Evolutionary conservation across 2,797 vertebrate species (phyloP).

Genomic region (Pelodytes ibericus): DNA sequence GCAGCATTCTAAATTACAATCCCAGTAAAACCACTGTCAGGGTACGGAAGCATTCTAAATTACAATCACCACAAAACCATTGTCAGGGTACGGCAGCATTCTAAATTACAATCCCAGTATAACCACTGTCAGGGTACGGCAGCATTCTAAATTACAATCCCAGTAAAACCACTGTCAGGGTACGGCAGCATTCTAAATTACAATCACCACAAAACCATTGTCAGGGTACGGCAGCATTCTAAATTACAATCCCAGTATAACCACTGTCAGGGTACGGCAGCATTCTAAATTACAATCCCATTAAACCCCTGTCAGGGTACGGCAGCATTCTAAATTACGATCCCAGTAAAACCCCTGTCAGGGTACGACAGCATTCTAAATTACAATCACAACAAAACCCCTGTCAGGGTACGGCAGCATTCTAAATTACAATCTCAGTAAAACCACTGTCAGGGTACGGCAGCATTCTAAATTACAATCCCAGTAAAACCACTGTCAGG

Average conservation of each 20-base stretch:
- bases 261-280: no score
- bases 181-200: background rate
- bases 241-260: background rate
- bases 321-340: background rate
- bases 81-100: background rate
- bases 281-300: background rate
- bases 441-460: no score
- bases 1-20: background rate
- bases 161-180: background rate
- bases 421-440: background rate
- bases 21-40: background rate
- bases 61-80: background rate
- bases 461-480: background rate
- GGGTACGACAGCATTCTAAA: background rate
- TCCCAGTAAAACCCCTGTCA: background rate
- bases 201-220: background rate
- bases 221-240: no score
- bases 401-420: no score
- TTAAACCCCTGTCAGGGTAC: background rate
- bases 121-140: no score
- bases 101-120: background rate
- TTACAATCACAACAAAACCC: background rate
- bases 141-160: background rate
- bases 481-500: background rate
- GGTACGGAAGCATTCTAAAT: no score